A percentile compares a stretch with the other conserved stretches of the same genome.
Evolutionary conservation across 2,888 invertebrate species (phyloP).

Genomic region (Stramonita haemastoma): DNA sequence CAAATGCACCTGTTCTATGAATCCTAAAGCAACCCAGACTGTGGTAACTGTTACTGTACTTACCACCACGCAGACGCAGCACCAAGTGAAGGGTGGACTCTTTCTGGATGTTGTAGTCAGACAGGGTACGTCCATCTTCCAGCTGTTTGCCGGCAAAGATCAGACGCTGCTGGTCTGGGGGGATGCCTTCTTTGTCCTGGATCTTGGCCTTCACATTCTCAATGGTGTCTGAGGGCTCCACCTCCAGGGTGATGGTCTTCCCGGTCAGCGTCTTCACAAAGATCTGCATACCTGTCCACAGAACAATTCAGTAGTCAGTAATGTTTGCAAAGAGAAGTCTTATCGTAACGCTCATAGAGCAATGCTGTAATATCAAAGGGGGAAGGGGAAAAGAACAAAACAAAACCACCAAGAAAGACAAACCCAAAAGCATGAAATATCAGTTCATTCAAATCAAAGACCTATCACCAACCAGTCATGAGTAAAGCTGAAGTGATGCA

Average conservation of each 20-base stretch:
- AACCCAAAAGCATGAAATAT: too few species aligned
- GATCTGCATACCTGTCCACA: constrained; percentile 90
- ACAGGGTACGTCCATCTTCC: constrained; percentile 94
- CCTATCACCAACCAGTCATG: too few species aligned
- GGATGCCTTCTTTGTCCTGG: constrained; percentile 47
- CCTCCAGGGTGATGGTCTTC: constrained; percentile 47
- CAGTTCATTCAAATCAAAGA: too few species aligned
- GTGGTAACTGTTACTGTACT: constrained; percentile 84
- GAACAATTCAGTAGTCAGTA: too few species aligned
- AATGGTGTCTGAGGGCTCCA: constrained; percentile 48
- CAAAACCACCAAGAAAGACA: too few species aligned
- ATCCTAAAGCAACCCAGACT: too few species aligned
- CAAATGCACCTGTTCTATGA: too few species aligned
- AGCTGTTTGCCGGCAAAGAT: constrained; percentile 81
- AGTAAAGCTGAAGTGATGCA: too few species aligned
- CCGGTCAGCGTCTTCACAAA: constrained; percentile 77
- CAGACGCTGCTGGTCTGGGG: constrained; percentile 46
- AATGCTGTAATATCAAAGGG: too few species aligned
- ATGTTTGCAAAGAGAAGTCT: too few species aligned
- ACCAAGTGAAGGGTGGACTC: constrained; percentile 93
- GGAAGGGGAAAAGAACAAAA: too few species aligned
- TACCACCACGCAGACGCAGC: constrained; percentile 78
- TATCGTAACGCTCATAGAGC: too few species aligned
- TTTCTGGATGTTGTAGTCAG: constrained; percentile 84
- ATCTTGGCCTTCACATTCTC: constrained; percentile 80